These are phyloP conservation scores for Macaria notata DNA, from an alignment of 2,888 invertebrate genomes.

Conservation along the genomic window DNA sequence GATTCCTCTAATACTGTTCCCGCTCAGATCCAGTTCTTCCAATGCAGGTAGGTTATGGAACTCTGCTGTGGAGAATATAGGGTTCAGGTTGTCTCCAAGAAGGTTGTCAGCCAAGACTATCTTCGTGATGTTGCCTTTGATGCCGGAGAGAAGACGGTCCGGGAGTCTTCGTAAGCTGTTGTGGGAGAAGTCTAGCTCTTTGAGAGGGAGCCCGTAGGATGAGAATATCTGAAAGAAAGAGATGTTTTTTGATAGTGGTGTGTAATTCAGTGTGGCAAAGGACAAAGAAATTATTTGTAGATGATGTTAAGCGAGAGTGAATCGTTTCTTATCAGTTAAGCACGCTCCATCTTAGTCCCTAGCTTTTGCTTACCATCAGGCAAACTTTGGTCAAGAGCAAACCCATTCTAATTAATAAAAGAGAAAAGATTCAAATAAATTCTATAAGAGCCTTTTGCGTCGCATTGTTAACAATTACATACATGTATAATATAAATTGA, in stretches of 20 bases:
- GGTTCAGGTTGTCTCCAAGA: constrained; percentile 94
- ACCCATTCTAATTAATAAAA: too few species aligned
- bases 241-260: neutral
- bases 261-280: too few species aligned
- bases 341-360: too few species aligned
- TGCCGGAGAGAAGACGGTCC: constrained; percentile 87
- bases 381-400: too few species aligned
- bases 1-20: constrained; percentile 90
- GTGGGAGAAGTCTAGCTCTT: constrained; percentile 90
- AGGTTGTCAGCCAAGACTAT: constrained; percentile 90
- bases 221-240: constrained; percentile 83
- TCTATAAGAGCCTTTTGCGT: too few species aligned
- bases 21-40: constrained; percentile 88
- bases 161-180: constrained; percentile 91
- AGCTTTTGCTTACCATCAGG: too few species aligned
- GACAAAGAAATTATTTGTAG: too few species aligned
- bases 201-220: constrained; percentile 87
- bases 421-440: too few species aligned
- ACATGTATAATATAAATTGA: too few species aligned
- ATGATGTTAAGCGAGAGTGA: too few species aligned
- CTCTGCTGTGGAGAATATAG: constrained; percentile 94
- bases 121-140: constrained; percentile 85
- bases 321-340: too few species aligned
- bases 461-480: too few species aligned
- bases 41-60: constrained; percentile 89